Conservation (phyloP, 2,888 invertebrate species). For the Microctonus hyperodae region DNA sequence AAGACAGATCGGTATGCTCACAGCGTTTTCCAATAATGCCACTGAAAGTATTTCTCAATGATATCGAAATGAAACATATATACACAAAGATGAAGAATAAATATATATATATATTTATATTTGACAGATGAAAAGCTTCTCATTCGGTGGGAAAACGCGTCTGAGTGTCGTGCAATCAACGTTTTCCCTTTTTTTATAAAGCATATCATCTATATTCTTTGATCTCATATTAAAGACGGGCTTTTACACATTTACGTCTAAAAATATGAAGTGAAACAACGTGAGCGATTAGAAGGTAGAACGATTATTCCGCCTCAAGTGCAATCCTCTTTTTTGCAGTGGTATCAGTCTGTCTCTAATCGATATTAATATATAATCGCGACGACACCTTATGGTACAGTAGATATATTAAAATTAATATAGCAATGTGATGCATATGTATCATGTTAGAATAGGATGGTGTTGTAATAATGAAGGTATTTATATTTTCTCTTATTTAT, state of each 20-base stretch:
- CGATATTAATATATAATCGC: not conserved
- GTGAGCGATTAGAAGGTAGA: conserved; percentile 25
- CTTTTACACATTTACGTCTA: not conserved
- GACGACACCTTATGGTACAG: not conserved
- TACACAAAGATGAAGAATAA: too few relatives aligned
- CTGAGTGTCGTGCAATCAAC: conserved; percentile 23
- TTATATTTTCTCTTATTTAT: too few relatives aligned
- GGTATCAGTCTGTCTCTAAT: not conserved
- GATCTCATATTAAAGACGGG: conserved; percentile 14
- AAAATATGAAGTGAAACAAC: conserved; percentile 15
- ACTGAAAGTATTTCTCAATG: conserved; percentile 29
- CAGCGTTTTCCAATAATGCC: conserved; percentile 33
- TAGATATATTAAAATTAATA: not conserved
- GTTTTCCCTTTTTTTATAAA: not conserved
- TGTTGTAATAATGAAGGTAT: too few relatives aligned
- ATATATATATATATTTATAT: conserved; percentile 11
- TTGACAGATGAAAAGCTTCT: conserved; percentile 23
- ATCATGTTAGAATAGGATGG: too few relatives aligned
- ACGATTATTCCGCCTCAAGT: not conserved
- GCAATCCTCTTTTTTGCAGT: not conserved
- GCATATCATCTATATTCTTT: conserved; percentile 11
- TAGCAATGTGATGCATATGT: too few relatives aligned
- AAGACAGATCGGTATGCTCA: conserved; percentile 31
- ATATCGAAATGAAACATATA: conserved; percentile 28
- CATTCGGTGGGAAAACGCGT: conserved; percentile 8